Percentiles rank a stretch among this genome's conserved stretches.
Evolutionary conservation across 2,888 invertebrate genomes (phyloP).

Genomic region (Unio pictorum): DNA sequence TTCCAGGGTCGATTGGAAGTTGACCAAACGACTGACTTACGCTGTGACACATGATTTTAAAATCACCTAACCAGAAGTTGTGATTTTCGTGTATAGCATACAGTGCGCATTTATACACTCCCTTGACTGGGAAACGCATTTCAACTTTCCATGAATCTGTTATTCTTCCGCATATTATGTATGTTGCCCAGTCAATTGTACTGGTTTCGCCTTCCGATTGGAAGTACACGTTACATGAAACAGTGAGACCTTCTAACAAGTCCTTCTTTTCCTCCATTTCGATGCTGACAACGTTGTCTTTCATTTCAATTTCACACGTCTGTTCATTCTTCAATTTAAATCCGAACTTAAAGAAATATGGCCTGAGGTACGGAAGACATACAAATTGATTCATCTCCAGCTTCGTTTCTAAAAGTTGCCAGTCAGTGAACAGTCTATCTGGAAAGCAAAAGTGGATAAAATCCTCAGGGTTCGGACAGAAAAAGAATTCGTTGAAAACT

Average conservation of each 20-base stretch:
- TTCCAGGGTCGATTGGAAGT: conserved; percentile 53
- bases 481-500: conserved; percentile 56
- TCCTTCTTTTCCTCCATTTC: conserved; percentile 23
- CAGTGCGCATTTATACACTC: conserved; percentile 52
- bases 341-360: conserved; percentile 50
- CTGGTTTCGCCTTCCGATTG: conserved; percentile 14
- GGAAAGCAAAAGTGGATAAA: conserved; percentile 58
- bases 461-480: conserved; percentile 56
- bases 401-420: conserved; percentile 53
- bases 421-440: conserved; percentile 30
- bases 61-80: conserved; percentile 47
- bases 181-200: conserved; percentile 18
- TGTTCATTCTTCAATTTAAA: conserved; percentile 37
- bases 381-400: conserved; percentile 42
- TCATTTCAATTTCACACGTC: conserved; percentile 34
- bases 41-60: conserved; percentile 50
- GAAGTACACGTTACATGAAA: conserved; percentile 44
- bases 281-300: conserved; percentile 41
- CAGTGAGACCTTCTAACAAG: conserved; percentile 15
- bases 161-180: conserved; percentile 28
- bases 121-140: conserved; percentile 46
- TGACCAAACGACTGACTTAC: conserved; percentile 32
- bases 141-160: conserved; percentile 36
- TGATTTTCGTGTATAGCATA: conserved; percentile 43
- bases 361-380: conserved; percentile 48